phyloP scores from a whole-genome alignment of 2,888 invertebrate genomes.

The Perizoma affinitatum region DNA sequence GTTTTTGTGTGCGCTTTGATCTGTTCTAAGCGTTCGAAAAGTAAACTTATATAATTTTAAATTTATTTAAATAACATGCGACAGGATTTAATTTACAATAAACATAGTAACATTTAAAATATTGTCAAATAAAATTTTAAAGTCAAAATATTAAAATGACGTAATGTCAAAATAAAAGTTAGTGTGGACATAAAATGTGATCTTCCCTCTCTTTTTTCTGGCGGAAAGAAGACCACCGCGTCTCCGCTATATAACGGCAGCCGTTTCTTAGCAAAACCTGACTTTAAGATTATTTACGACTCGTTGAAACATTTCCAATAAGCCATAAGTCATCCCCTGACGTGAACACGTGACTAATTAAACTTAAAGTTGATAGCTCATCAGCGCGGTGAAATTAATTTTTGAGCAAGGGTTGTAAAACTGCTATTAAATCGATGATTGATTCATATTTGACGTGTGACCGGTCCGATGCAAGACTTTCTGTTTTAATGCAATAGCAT shows the following conservation, averaged over 20 bases:
- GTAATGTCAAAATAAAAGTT: too few species aligned
- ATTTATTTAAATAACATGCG: too few species aligned
- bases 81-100: too few species aligned
- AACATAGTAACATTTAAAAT: too few species aligned
- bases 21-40: too few species aligned
- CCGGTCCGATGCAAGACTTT: background rate
- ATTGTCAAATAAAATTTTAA: too few species aligned
- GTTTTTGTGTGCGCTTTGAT: too few species aligned
- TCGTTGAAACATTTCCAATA: constrained; percentile 53
- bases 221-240: too few species aligned
- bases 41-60: too few species aligned
- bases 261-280: background rate
- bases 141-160: too few species aligned
- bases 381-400: constrained; percentile 57
- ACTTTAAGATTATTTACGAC: constrained; percentile 30
- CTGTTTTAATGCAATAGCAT: constrained; percentile 9
- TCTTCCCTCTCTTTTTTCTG: too few species aligned
- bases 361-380: constrained; percentile 59
- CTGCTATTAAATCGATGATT: constrained; percentile 48
- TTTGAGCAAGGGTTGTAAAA: constrained; percentile 55
- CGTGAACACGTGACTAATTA: constrained; percentile 66
- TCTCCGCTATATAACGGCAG: background rate
- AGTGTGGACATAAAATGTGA: too few species aligned
- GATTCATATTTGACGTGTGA: constrained; percentile 47
- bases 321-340: constrained; percentile 66